Evolutionary conservation across 2,797 vertebrate species (phyloP), one percentile per base, ranked within the genome.

Genomic region (Sorex maritimensis): DNA sequence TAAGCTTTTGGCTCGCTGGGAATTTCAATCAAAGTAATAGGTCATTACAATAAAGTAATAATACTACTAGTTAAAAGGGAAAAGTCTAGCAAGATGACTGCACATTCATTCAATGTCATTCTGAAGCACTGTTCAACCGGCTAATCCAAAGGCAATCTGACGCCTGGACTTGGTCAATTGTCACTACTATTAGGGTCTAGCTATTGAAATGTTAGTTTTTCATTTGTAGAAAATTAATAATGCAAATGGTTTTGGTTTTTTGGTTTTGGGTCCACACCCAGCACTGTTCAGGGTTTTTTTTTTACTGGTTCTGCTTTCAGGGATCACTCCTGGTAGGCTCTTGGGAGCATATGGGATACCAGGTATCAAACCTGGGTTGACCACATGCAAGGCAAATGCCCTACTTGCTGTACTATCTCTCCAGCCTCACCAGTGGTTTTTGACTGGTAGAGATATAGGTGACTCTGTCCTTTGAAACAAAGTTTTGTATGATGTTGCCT

Each of bases 1-100:
- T 38, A 38, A 63, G 11, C 13, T 68, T 90, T 80, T 55, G 10
- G 1, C 55, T 92, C 14, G 13, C 77, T 68, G 21, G 58, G 69
- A 81, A 65, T 81, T 90, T 85, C 24, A 74, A 38, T 38, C 24
- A 86, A 77, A 41, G 55, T 73, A 92, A 68, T n/a, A 67, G 24
- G 41, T 73, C 4, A 68, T 34, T 34, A 68, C 81, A 23, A 34
- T 52, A 78, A 19, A 73, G 23, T 75, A 19, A 61, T 75, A 30
- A 81, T 30, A 4, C 23, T n/a, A 65, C 11, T 38, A 7, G 41
- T 55, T 2, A 88, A 61, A 77, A 63, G 46, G 15, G 34, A 71
- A 28, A 68, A 68, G 28, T 24, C 49, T 46, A 34, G 11, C 81
- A 81, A 67, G 41, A 71, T 44, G 41, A 41, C 26, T 28, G 55